Percentiles rank a stretch among this genome's conserved stretches.
Evolutionary conservation across 1,140 invertebrate genomes (phyloP).

Genomic region (Aporrectodea caliginosa): DNA sequence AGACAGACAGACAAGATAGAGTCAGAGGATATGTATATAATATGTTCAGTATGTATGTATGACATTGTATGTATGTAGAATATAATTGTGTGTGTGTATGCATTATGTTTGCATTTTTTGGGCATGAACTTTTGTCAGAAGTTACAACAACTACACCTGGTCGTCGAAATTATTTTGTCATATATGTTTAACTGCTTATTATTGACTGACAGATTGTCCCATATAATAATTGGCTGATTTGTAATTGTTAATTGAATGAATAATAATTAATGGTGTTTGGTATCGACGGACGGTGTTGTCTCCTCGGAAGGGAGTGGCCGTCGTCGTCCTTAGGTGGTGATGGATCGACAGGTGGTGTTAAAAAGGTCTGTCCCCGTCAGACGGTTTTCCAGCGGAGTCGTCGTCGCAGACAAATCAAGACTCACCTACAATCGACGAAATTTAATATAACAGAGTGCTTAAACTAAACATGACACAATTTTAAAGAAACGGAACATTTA

Average conservation of each 20-base stretch:
- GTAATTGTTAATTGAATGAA: too few species aligned
- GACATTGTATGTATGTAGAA: not conserved
- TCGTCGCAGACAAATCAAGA: not conserved
- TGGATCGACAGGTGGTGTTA: conserved; percentile 10
- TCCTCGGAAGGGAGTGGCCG: too few species aligned
- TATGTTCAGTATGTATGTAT: not conserved
- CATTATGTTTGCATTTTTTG: not conserved
- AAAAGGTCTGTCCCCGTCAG: not conserved
- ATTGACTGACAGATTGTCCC: not conserved
- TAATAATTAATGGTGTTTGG: too few species aligned
- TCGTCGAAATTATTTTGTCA: not conserved
- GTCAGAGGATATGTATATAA: not conserved
- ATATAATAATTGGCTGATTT: not conserved
- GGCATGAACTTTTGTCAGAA: not conserved
- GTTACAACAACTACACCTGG: not conserved
- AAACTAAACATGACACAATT: too few species aligned
- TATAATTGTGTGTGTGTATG: not conserved
- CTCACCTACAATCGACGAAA: too few species aligned
- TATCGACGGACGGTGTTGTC: too few species aligned
- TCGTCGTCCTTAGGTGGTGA: not conserved
- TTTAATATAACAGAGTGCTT: too few species aligned
- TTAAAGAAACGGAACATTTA: too few species aligned
- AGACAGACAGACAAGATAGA: not conserved
- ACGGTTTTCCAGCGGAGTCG: conserved; percentile 2
- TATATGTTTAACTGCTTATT: not conserved